Evolutionary conservation across 2,888 invertebrate genomes (phyloP), one percentile per base, ranked within the genome.

Genomic region (Hipparchia sbordonii): DNA sequence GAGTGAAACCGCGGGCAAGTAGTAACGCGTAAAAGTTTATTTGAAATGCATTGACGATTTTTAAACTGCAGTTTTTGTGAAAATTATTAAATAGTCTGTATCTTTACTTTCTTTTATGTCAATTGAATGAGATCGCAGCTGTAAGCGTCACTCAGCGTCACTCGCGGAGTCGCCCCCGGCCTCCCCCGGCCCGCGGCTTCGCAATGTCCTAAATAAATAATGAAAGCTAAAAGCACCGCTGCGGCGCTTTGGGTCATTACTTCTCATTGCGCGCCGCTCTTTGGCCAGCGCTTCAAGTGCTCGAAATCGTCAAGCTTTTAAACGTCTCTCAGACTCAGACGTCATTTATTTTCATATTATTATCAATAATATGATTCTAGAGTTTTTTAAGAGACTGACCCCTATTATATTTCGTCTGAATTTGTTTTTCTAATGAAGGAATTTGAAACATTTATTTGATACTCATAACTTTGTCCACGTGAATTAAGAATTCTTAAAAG

Each of bases 221-320:
- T 51, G 65, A 33, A 23, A 9, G 65, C 52, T 33, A 33, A 52
- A 65, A 52, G 52, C 65, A 63, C 51, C 63, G 63, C 63, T 65
- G 33, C 2, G 33, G 65, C 65, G 52, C 65, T 65, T 65, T 7
- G 65, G 33, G 33, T 33, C 65, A 33, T 52, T 51, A 23, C 63
- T 51, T 33, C 23, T 63, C 63, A 51, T 63, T 63, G 63, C 33
- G 13, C 51, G 33, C 61, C 62, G 46, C 13, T 13, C 46, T 46
- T n/a, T 46, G 62, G 33, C 2, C 23, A 51, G 63, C 63, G 63
- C 65, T 33, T 23, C 12, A 9, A 65, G 65, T 52, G 65, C 52
- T 65, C 61, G 8, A 46, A 62, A 13, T 46, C 13, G 46, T 62
- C 62, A n/a, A 48, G 60, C 60, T 12, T 13, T 62, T n/a, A n/a